A percentile compares a stretch with the other conserved stretches of the same genome.
These are phyloP conservation scores for Periparus ater DNA, from an alignment of 2,797 vertebrate species.

Conservation along the genomic window DNA sequence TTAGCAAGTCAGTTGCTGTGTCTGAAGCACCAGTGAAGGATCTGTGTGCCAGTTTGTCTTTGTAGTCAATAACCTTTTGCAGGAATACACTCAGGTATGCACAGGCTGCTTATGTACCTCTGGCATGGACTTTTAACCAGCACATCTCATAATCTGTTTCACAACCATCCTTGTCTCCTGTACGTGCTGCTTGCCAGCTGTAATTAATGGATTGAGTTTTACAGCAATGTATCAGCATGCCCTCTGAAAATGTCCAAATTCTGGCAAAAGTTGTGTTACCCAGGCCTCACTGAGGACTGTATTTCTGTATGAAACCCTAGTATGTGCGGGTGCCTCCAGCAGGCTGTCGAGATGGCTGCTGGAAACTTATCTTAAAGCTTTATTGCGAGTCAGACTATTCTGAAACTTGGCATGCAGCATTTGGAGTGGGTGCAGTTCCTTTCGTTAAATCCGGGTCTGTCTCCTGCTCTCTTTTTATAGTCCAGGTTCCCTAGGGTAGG, in stretches of 20 bases:
- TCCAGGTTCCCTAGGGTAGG: neutral
- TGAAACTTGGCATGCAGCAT: constrained; percentile 36
- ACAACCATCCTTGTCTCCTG: neutral
- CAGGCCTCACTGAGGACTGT: neutral
- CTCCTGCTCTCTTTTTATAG: constrained; percentile 3
- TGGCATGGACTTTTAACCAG: neutral
- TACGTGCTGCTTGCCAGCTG: neutral
- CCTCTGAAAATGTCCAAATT: neutral
- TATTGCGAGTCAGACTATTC: neutral
- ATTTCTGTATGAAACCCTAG: neutral
- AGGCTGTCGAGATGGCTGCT: neutral
- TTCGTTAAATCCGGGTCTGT: neutral
- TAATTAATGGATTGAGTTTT: neutral
- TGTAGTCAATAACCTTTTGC: neutral
- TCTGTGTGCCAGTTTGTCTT: neutral
- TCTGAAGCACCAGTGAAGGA: neutral
- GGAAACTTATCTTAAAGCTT: constrained; percentile 22
- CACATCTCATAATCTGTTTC: neutral
- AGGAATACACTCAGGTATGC: neutral
- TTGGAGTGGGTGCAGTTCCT: constrained; percentile 34
- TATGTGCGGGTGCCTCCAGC: neutral
- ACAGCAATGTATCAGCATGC: neutral
- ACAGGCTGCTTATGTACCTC: neutral
- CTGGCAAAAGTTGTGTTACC: neutral
- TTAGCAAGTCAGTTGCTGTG: neutral